These are phyloP conservation scores for Cerceris ruficornis DNA, from an alignment of 2,888 invertebrate genomes.

Conservation along the genomic window DNA sequence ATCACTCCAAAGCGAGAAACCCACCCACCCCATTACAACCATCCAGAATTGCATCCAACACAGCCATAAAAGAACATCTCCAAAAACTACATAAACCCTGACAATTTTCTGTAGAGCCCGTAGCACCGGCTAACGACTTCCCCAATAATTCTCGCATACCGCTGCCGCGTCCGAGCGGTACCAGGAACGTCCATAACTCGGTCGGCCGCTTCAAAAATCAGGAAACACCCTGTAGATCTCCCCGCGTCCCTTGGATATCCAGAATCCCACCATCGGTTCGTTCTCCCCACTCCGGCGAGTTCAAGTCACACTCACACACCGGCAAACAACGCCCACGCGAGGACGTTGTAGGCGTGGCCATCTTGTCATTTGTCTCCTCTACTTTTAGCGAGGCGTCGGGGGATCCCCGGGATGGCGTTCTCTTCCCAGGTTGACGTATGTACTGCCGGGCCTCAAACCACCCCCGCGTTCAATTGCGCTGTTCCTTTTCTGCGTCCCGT, in stretches of 20 bases:
- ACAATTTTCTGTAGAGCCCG: background rate
- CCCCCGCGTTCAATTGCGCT: slow-evolving; percentile 54
- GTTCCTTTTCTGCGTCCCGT: slow-evolving; percentile 56
- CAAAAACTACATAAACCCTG: too few species aligned
- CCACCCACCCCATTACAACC: too few species aligned
- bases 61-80: too few species aligned
- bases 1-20: too few species aligned
- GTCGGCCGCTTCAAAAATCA: slow-evolving; percentile 67
- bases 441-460: slow-evolving; percentile 67
- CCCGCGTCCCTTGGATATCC: slow-evolving; percentile 39
- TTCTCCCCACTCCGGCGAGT: slow-evolving; percentile 53
- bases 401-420: slow-evolving; percentile 72
- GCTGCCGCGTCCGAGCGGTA: slow-evolving; percentile 12
- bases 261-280: slow-evolving; percentile 47
- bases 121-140: slow-evolving; percentile 7
- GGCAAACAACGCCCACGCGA: slow-evolving; percentile 72
- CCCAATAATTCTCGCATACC: slow-evolving; percentile 4
- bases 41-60: too few species aligned
- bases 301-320: slow-evolving; percentile 63
- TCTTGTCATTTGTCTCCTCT: slow-evolving; percentile 77
- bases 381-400: slow-evolving; percentile 68
- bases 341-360: slow-evolving; percentile 74
- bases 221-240: slow-evolving; percentile 57
- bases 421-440: slow-evolving; percentile 72
- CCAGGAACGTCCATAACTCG: slow-evolving; percentile 52